Base-by-base conservation (phyloP, 2,113 vertebrate species). In the Brachypodius melanocephalos region DNA sequence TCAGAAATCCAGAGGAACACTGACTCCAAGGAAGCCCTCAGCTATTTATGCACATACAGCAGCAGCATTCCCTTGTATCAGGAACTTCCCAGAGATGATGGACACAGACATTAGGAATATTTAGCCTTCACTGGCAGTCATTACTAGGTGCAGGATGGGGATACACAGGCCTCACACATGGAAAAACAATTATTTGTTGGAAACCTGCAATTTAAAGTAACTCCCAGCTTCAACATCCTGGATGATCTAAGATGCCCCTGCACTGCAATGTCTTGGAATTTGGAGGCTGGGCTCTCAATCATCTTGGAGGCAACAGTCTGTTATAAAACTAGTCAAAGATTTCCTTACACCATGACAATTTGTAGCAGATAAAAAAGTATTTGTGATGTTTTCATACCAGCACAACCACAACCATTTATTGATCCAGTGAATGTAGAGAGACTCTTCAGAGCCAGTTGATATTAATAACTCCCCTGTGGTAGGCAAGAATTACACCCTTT, bases 391-490 rank as follows among this genome's bases (percentile, higher is more conserved):
- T 83, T 36, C 0, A 0, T 15, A 65, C 3, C 3, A 1, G 42
- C 11, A 77, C 0, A 3, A 49, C 15, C 9, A 2, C 2, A 49
- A 59, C 17, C 16, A 26, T 69, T 38, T 34, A 62, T 9, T 49
- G 65, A 81, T 6, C 11, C 51, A 59, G 8, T 6, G 19, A 59
- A 38, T 10, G 4, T 5, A 13, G 17, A 73, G 38, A 57, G 15
- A 79, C 9, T 13, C n/a, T 54, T 49, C 28, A 46, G 25, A 91
- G 57, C 9, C n/a, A n/a, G n/a, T n/a, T n/a, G n/a, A n/a, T n/a
- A n/a, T n/a, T n/a, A n/a, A n/a, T n/a, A n/a, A 67, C 17, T 10
- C 5, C 67, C 9, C 18, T 15, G 4, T 0, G 0, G 48, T 20
- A 55, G 36, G 31, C 42, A 31, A 67, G 63, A 75, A 61, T 57